Base-by-base conservation (phyloP, 2,888 invertebrate species). In the Cataglyphis livida region DNA sequence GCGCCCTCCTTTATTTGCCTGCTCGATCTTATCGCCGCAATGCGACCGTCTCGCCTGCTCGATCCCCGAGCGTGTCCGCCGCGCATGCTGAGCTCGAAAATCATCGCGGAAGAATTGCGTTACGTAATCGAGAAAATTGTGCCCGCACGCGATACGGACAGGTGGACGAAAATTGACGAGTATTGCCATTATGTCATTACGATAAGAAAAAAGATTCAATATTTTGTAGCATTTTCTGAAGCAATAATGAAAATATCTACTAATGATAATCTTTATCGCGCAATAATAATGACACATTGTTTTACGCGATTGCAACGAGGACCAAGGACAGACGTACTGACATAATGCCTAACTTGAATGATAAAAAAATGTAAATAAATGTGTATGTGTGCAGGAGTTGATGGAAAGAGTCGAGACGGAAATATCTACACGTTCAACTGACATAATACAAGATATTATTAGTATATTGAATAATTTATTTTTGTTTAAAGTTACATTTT, bases 61-160 rank as follows among this genome's bases (percentile, higher is more conserved):
- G 44, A 70, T 32, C 57, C 18, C 59, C n/a, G 44, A 71, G 25
- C 71, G 78, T 71, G 71, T 79, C 78, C 71, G 78, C 78, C 35
- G 71, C 71, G 71, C 78, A 48, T 3, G n/a, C 59, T 79, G 78
- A 59, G 35, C 78, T 70, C 78, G 78, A 79, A 79, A 79, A 79
- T 71, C 48, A 35, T 48, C 32, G 35, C 44, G 18, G n/a, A 51
- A 79, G 41, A 48, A 79, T 35, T 7, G 78, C 59, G 35, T 79
- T 79, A 71, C n/a, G 78, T 28, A 71, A 79, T 61, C 71, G 59
- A 32, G n/a, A 48, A 44, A 78, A 78, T 71, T 25, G 35, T 59
- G 59, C 21, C 5, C n/a, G 51, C 54, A 38, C 9, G 54, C 9
- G 57, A 57, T n/a, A 25, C 78, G 28, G 35, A 65, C 35, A 51